Conservation (phyloP, 2,888 invertebrate genomes). For the Poecilobothrus nobilitatus region DNA sequence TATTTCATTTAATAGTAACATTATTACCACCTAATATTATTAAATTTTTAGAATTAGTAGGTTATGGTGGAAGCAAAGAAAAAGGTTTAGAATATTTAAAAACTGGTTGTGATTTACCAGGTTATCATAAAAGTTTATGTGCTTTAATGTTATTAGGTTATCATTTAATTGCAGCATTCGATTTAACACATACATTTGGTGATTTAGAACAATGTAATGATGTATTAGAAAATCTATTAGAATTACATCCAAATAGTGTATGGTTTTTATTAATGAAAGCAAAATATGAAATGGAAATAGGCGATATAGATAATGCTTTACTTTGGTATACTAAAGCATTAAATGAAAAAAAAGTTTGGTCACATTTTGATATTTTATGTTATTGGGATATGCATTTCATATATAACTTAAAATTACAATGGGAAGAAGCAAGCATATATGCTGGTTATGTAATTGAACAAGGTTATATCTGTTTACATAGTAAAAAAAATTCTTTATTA, state of each 20-base stretch:
- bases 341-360: constrained; percentile 74
- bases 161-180: constrained; percentile 74
- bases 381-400: constrained; percentile 94
- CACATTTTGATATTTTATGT: constrained; percentile 86
- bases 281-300: constrained; percentile 71
- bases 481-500: too few relatives aligned
- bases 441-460: constrained; percentile 57
- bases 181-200: constrained; percentile 71
- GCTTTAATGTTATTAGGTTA: constrained; percentile 78
- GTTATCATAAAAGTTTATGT: constrained; percentile 78
- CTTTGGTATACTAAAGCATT: constrained; percentile 72
- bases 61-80: constrained; percentile 77
- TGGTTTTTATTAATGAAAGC: constrained; percentile 90
- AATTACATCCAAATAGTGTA: constrained; percentile 72
- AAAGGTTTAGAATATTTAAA: constrained; percentile 66
- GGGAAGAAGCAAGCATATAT: constrained; percentile 66
- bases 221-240: constrained; percentile 58
- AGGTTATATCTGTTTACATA: constrained; percentile 26
- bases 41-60: constrained; percentile 84
- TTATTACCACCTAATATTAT: constrained; percentile 77
- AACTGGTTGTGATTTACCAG: constrained; percentile 61
- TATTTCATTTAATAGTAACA: constrained; percentile 92
- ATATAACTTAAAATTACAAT: constrained; percentile 63
- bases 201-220: constrained; percentile 67
- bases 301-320: constrained; percentile 62